A percentile compares a stretch with the other conserved stretches of the same genome.
Conservation (phyloP, 2,113 vertebrate species). For the Malurus elegans region DNA sequence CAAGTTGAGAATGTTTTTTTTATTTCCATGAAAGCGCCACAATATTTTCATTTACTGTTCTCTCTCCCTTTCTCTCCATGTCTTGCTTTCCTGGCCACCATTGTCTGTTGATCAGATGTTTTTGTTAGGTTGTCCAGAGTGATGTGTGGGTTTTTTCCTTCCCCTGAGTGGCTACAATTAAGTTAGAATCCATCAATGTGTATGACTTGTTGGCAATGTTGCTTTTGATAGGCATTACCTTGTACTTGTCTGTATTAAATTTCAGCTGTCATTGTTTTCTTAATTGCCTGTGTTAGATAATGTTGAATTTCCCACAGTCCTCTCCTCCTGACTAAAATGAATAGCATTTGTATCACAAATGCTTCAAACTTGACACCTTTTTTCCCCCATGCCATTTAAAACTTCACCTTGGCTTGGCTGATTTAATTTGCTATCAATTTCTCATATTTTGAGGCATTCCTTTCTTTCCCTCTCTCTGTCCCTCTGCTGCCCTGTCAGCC, state of each 20-base stretch:
- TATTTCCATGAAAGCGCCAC: neutral
- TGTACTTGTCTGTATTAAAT: constrained; percentile 68
- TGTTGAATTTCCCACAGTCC: constrained; percentile 62
- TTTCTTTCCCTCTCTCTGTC: neutral
- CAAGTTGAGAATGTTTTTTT: neutral
- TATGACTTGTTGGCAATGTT: constrained; percentile 63
- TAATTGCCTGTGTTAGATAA: constrained; percentile 70
- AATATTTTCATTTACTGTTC: constrained; percentile 12
- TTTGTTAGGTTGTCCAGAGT: constrained; percentile 57
- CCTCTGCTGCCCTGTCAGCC: neutral
- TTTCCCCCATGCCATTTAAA: constrained; percentile 59
- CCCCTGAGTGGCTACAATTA: constrained; percentile 49
- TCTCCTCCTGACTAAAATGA: constrained; percentile 59
- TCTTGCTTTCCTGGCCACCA: neutral
- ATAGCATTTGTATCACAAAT: constrained; percentile 60
- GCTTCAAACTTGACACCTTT: constrained; percentile 66
- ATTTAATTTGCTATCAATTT: constrained; percentile 53
- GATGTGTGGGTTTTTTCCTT: constrained; percentile 26
- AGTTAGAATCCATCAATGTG: constrained; percentile 59
- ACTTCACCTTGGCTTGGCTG: constrained; percentile 17
- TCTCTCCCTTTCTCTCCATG: neutral
- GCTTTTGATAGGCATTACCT: constrained; percentile 63
- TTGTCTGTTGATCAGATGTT: constrained; percentile 22
- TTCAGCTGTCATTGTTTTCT: constrained; percentile 73
- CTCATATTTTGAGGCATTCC: neutral